Evolutionary conservation across 2,888 invertebrate genomes (phyloP).

Genomic region (Brachyptera putata): DNA sequence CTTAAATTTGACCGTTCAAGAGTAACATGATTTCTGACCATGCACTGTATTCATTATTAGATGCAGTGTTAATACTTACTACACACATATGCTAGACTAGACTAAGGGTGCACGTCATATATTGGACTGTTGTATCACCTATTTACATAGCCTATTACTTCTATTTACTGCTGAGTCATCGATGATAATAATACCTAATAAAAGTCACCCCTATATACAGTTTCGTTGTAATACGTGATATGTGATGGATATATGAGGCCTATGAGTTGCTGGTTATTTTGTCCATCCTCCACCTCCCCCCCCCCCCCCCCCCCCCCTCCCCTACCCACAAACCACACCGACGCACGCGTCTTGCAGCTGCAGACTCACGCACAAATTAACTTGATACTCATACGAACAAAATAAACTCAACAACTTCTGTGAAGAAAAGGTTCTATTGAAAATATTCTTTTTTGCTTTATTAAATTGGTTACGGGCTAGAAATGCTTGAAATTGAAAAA

Average conservation of each 20-base stretch:
- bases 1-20: too few relatives aligned
- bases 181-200: constrained; percentile 8
- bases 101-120: constrained; percentile 9
- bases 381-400: not conserved
- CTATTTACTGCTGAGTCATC: constrained; percentile 10
- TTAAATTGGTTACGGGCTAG: too few relatives aligned
- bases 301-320: not conserved
- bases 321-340: not conserved
- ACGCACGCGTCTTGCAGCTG: constrained; percentile 2
- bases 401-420: too few relatives aligned
- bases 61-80: too few relatives aligned
- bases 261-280: constrained; percentile 13
- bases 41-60: too few relatives aligned
- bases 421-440: too few relatives aligned
- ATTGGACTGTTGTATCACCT: constrained; percentile 2
- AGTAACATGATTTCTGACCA: too few relatives aligned
- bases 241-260: too few relatives aligned
- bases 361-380: constrained; percentile 12
- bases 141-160: constrained; percentile 12
- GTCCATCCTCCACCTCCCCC: not conserved
- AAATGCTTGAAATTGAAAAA: too few relatives aligned
- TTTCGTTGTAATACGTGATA: too few relatives aligned
- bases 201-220: not conserved
- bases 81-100: too few relatives aligned
- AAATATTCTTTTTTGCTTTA: too few relatives aligned